Conservation (phyloP, 64 coral and sea anemone species). For the Catalaphyllia jardinei region DNA sequence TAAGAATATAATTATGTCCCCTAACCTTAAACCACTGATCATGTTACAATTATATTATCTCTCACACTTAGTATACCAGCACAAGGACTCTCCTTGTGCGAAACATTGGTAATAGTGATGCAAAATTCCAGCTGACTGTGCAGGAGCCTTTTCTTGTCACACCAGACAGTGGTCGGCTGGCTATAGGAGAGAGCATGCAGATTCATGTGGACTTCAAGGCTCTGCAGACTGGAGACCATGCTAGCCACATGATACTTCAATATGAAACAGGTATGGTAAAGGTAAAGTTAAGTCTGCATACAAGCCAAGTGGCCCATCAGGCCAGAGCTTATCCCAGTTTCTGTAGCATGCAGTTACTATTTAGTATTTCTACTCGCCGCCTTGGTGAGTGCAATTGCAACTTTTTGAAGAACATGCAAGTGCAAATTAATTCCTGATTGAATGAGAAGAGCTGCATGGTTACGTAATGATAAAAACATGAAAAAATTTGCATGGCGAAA, state of each 20-base stretch:
- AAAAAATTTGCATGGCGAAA: no score
- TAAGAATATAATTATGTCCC: no score
- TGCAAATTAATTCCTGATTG: no score
- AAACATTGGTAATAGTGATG: slow-evolving; percentile 96
- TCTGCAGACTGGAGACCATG: slow-evolving; percentile 78
- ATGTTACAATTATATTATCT: background rate
- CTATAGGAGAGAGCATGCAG: slow-evolving; percentile 92
- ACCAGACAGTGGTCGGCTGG: slow-evolving; percentile 85
- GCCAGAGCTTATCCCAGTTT: background rate
- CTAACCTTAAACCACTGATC: background rate
- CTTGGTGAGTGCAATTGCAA: no score
- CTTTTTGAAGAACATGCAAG: no score
- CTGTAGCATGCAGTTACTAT: no score
- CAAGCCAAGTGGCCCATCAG: background rate
- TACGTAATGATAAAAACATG: no score
- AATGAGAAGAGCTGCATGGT: no score
- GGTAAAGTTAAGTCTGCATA: background rate
- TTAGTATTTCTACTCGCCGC: no score
- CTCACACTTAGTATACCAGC: slow-evolving; percentile 47
- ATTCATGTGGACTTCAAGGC: slow-evolving; percentile 95
- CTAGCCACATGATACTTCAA: slow-evolving; percentile 87
- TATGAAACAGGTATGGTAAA: slow-evolving; percentile 94
- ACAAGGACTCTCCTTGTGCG: slow-evolving; percentile 90
- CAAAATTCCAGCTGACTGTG: slow-evolving; percentile 82
- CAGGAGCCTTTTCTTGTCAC: slow-evolving; percentile 91